phyloP scores from a whole-genome alignment of 2,113 vertebrate genomes.

The Saccopteryx bilineata region DNA sequence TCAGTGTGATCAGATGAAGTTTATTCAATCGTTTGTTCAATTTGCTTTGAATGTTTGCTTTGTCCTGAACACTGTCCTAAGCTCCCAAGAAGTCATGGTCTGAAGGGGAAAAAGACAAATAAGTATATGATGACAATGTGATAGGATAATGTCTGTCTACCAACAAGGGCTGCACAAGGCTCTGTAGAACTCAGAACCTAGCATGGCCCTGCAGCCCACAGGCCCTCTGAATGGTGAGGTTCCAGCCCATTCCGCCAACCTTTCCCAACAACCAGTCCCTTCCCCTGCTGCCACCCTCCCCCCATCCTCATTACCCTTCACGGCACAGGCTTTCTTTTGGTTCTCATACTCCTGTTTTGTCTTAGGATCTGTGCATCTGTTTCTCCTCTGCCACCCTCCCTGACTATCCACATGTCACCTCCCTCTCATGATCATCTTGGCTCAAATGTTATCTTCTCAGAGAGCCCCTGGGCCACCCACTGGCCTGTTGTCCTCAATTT shows the following conservation, averaged over 20 bases:
- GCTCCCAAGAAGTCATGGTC: not conserved
- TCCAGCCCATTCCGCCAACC: not conserved
- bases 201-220: not conserved
- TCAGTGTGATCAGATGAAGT: fast-evolving
- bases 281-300: fast-evolving
- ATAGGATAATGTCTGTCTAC: not conserved
- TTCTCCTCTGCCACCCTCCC: not conserved
- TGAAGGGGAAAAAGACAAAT: not conserved
- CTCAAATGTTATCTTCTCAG: not conserved
- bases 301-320: not conserved
- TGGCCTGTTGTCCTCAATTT: not conserved
- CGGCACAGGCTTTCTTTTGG: not conserved
- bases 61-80: not conserved
- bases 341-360: not conserved
- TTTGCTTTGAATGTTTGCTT: not conserved
- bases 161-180: not conserved
- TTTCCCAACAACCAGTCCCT: fast-evolving
- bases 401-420: not conserved
- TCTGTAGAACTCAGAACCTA: not conserved
- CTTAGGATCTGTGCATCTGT: not conserved
- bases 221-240: no score
- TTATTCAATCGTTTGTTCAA: not conserved
- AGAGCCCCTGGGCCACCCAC: not conserved
- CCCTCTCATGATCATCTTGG: not conserved
- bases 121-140: not conserved